Percentiles rank a stretch among this genome's conserved stretches.
These are phyloP conservation scores for Yponomeuta malinellus DNA, from an alignment of 2,888 invertebrate genomes.

Conservation along the genomic window DNA sequence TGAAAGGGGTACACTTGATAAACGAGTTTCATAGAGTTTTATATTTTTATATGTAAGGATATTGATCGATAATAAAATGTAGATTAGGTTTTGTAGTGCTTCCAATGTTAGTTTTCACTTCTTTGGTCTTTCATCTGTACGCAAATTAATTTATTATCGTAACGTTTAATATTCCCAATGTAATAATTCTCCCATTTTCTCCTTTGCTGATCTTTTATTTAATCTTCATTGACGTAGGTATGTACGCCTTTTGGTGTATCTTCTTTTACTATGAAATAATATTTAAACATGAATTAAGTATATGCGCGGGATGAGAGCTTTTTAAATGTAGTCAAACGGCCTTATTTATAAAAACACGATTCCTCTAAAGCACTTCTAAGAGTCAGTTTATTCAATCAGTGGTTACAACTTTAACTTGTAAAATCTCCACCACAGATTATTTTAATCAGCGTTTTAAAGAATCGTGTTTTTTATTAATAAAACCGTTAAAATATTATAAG, in stretches of 20 bases:
- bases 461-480: too few relatives aligned
- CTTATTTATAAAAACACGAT: too few relatives aligned
- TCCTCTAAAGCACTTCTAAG: too few relatives aligned
- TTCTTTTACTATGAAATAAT: background rate
- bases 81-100: constrained; percentile 41
- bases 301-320: constrained; percentile 15
- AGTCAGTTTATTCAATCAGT: too few relatives aligned
- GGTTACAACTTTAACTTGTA: too few relatives aligned
- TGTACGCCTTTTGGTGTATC: background rate
- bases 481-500: background rate
- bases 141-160: constrained; percentile 13
- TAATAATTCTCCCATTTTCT: background rate
- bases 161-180: background rate
- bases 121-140: constrained; percentile 24
- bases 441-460: too few relatives aligned
- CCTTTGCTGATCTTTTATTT: background rate
- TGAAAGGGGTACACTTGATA: background rate
- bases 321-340: constrained; percentile 1
- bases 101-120: constrained; percentile 40
- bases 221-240: background rate
- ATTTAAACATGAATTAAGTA: constrained; percentile 7
- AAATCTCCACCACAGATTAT: too few relatives aligned
- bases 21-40: background rate
- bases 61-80: constrained; percentile 11
- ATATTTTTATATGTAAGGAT: constrained; percentile 12